Evolutionary conservation across 2,888 invertebrate genomes (phyloP), one percentile per base, ranked within the genome.

Genomic region (Nineta flava): DNA sequence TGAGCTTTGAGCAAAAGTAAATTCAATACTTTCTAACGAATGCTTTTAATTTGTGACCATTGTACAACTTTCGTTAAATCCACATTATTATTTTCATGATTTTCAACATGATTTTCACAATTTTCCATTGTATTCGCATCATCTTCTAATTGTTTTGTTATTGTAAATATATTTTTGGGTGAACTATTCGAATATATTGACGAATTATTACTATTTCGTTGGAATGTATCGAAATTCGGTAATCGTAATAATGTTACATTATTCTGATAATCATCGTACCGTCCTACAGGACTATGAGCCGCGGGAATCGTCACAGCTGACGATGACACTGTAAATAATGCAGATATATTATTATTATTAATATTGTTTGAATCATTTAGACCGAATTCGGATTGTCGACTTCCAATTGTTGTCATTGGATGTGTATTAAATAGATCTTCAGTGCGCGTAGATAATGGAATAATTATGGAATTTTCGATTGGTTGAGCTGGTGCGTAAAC

Each of bases 371-470:
- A 26, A 26, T 7, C 26, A 26, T 26, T 26, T 26, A 26, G 4
- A 26, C 26, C 26, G 26, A 26, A 6, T 3, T 26, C 26, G 7
- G 26, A 26, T 26, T 26, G 26, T 26, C 26, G 26, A 6, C 26
- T 5, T 7, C n/a, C 5, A 9, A 38, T 38, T 9, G 38, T 5
- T 4, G 44, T 7, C 10, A 44, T 44, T 26, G 44, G 43, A 13
- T 15, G 16, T 12, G 19, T 12, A 3, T 7, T n/a, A 35, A 78
- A 75, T 42, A 79, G 60, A 55, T 79, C 78, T 61, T 79, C 79
- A 12, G 78, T 78, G 19, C 78, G 66, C 58, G 77, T 72, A 1
- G 79, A 77, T 0, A 79, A 61, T 0, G 80, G 79, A 56, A 80
- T 77, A 15, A 80, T 79, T 2, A 78, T 75, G 1, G 76, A 74